Conservation (phyloP, 2,888 invertebrate species). For the Darwinula stevensoni region DNA sequence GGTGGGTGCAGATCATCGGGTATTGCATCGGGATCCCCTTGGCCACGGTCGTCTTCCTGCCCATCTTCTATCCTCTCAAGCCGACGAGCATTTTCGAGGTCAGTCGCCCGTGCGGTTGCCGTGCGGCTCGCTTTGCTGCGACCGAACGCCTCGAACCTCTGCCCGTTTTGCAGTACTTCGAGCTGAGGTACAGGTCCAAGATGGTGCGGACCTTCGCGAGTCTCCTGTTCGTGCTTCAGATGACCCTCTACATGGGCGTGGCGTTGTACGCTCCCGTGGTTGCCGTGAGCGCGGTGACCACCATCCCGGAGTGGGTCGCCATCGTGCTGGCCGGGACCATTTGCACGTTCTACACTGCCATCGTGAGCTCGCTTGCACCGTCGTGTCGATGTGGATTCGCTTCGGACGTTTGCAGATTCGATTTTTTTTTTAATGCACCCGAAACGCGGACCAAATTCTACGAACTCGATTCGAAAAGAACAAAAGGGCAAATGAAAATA, state of each 20-base stretch:
- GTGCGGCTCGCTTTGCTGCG: too few species aligned
- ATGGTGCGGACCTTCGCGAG: conserved; percentile 10
- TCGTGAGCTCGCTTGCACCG: conserved; percentile 9
- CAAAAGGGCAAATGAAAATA: too few species aligned
- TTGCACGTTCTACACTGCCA: conserved; percentile 10
- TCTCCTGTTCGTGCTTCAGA: conserved; percentile 11
- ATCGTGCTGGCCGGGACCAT: conserved; percentile 9
- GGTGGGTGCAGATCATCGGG: conserved; percentile 13
- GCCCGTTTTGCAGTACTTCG: conserved; percentile 12
- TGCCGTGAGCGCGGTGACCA: conserved; percentile 10
- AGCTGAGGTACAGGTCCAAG: conserved; percentile 12
- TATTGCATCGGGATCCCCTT: conserved; percentile 12
- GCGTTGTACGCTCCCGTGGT: conserved; percentile 12
- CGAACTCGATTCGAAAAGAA: too few species aligned
- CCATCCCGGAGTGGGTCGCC: conserved; percentile 9
- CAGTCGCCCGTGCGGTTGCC: conserved; percentile 7
- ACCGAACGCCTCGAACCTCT: background rate
- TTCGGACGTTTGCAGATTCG: too few species aligned
- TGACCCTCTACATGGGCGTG: conserved; percentile 13
- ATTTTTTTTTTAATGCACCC: too few species aligned
- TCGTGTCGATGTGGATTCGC: too few species aligned
- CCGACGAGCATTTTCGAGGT: conserved; percentile 15
- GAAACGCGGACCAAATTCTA: too few species aligned
- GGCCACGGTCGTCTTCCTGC: conserved; percentile 13
- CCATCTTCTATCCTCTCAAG: conserved; percentile 13